phyloP scores from a whole-genome alignment of 2,888 invertebrate genomes.

The Mantis religiosa region DNA sequence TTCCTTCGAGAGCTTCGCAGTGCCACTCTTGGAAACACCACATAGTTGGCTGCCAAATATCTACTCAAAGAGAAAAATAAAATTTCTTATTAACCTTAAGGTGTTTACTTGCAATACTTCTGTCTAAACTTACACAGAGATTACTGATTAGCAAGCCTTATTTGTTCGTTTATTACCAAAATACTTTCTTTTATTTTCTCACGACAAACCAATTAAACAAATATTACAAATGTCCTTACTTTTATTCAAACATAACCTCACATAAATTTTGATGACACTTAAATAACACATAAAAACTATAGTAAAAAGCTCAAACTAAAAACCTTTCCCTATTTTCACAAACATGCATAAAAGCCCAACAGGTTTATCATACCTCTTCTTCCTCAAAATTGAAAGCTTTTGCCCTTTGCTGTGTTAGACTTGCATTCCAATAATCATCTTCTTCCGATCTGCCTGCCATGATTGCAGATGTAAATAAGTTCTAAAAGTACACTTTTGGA shows the following conservation, averaged over 20 bases:
- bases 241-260: background rate
- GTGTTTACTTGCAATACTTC: no score
- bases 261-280: no score
- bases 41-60: constrained; percentile 28
- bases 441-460: constrained; percentile 45
- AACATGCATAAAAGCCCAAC: background rate
- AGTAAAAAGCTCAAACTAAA: no score
- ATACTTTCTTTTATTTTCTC: no score
- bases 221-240: no score
- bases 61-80: background rate
- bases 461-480: background rate
- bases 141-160: no score
- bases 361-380: constrained; percentile 55
- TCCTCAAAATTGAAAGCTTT: constrained; percentile 70
- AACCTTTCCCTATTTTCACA: background rate
- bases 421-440: constrained; percentile 76
- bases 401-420: constrained; percentile 48
- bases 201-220: no score
- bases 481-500: background rate
- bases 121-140: no score
- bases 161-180: no score
- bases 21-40: constrained; percentile 31
- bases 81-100: no score
- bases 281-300: no score
- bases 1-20: constrained; percentile 30